phyloP scores from a whole-genome alignment of 2,888 invertebrate genomes.

The Dyspetes luteomarginatus region DNA sequence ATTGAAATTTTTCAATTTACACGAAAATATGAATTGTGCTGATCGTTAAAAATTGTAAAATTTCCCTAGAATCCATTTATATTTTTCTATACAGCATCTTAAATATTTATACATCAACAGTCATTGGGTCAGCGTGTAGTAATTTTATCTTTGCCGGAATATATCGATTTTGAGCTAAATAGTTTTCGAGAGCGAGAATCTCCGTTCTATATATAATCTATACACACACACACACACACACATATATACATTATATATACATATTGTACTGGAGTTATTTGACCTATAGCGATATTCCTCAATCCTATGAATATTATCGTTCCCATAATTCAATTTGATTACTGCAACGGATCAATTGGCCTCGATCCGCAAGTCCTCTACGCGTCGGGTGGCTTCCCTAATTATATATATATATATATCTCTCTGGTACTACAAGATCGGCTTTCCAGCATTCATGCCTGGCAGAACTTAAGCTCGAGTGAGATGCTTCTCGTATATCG shows the following conservation, averaged over 20 bases:
- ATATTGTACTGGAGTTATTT: too few species aligned
- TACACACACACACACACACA: neutral
- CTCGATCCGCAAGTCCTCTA: conserved; percentile 34
- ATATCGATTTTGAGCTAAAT: neutral
- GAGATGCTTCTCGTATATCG: neutral
- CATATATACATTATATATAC: too few species aligned
- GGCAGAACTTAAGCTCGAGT: neutral
- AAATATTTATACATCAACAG: too few species aligned
- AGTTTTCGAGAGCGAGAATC: neutral
- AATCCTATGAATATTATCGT: conserved; percentile 35
- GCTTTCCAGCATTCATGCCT: conserved; percentile 18
- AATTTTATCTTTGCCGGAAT: conserved; percentile 3
- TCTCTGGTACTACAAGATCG: conserved; percentile 23
- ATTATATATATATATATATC: conserved; percentile 39
- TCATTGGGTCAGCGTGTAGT: neutral
- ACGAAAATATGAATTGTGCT: too few species aligned
- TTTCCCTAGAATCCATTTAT: too few species aligned
- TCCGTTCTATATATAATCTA: neutral
- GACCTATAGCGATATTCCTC: too few species aligned
- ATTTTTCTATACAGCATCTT: too few species aligned
- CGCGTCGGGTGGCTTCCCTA: conserved; percentile 35
- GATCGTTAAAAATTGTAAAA: too few species aligned
- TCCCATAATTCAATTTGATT: conserved; percentile 31
- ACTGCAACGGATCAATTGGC: conserved; percentile 46
- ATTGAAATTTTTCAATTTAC: too few species aligned